Percentiles rank a stretch among this genome's conserved stretches.
Evolutionary conservation across 2,113 vertebrate genomes (phyloP).

Genomic region (Periophthalmodon schlosseri): DNA sequence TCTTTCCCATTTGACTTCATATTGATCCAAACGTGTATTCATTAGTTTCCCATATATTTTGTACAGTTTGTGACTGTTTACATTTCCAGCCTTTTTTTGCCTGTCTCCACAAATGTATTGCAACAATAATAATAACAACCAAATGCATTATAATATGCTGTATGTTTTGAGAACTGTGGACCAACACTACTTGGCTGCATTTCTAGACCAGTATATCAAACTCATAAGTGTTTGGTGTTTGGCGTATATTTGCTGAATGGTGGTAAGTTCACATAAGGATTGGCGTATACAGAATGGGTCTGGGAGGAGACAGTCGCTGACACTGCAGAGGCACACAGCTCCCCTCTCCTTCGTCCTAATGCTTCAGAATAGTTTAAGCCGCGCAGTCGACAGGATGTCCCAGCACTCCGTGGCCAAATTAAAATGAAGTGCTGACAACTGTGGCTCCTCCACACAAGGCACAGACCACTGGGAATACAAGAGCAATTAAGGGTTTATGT

Average conservation of each 20-base stretch:
- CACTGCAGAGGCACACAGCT: slow-evolving; percentile 52
- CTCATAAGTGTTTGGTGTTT: background rate
- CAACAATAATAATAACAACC: too few relatives aligned
- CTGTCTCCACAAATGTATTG: too few relatives aligned
- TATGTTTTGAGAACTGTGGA: background rate
- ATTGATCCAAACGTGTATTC: background rate
- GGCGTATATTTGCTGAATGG: background rate
- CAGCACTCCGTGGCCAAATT: slow-evolving; percentile 68
- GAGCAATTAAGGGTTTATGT: background rate
- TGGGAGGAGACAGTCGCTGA: slow-evolving; percentile 61
- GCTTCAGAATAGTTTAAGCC: slow-evolving; percentile 67
- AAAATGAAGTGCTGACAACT: slow-evolving; percentile 74
- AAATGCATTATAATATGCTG: too few relatives aligned
- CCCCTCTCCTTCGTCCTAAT: slow-evolving; percentile 44
- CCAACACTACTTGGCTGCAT: background rate
- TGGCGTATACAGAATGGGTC: slow-evolving; percentile 1
- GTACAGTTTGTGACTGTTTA: background rate
- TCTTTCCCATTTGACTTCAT: background rate
- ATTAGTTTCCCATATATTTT: background rate
- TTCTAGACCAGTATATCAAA: background rate
- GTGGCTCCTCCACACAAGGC: slow-evolving; percentile 57
- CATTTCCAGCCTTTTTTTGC: too few relatives aligned
- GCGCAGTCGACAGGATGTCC: slow-evolving; percentile 68
- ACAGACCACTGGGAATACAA: slow-evolving; percentile 24
- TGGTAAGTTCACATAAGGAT: background rate